A percentile compares a stretch with the other conserved stretches of the same genome.
Conservation (phyloP, 2,797 vertebrate genomes). For the Orestias chungarensis region DNA sequence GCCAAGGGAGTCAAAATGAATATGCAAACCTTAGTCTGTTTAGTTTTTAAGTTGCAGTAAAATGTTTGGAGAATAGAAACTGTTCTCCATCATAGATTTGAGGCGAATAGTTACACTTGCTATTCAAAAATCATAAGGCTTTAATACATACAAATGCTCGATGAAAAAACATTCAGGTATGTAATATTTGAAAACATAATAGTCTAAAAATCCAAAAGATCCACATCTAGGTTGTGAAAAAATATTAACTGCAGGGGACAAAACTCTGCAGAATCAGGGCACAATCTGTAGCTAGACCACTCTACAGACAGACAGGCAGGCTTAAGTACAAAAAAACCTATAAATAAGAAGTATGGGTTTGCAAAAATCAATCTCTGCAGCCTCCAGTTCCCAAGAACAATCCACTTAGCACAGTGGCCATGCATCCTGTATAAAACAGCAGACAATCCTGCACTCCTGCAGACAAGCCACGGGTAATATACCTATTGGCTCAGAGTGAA, state of each 20-base stretch:
- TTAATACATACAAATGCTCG: conserved; percentile 24
- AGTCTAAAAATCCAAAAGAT: conserved; percentile 27
- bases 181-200: conserved; percentile 23
- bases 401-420: conserved; percentile 32
- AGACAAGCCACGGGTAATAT: conserved; percentile 21
- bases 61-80: not conserved
- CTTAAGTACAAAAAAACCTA: conserved; percentile 43
- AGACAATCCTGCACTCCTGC: conserved; percentile 22
- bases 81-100: not conserved
- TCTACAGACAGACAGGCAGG: conserved; percentile 28
- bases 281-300: conserved; percentile 30
- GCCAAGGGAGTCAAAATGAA: conserved; percentile 14
- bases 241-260: conserved; percentile 33
- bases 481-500: conserved; percentile 4
- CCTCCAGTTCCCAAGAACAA: conserved; percentile 65
- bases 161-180: conserved; percentile 33
- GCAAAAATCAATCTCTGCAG: conserved; percentile 44
- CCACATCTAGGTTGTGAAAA: conserved; percentile 46
- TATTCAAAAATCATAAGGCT: conserved; percentile 4
- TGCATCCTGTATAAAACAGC: conserved; percentile 21
- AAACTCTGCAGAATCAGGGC: conserved; percentile 39
- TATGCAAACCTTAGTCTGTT: conserved; percentile 19
- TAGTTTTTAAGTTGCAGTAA: not conserved
- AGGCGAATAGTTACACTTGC: not conserved
- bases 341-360: conserved; percentile 53